Conservation (phyloP, 2,888 invertebrate species). For the Clitarchus hookeri region DNA sequence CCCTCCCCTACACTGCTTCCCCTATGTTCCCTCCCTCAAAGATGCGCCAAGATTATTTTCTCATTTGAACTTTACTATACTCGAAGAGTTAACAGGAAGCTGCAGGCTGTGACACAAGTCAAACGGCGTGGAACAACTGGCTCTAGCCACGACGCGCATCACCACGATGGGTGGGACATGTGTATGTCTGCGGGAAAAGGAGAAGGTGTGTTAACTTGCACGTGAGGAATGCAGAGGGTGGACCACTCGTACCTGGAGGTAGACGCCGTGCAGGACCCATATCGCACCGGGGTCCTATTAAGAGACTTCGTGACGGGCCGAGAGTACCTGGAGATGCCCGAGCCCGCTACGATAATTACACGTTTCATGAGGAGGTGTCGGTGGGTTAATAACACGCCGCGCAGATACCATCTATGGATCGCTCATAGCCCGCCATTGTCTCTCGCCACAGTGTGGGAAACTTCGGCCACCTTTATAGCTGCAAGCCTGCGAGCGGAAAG, state of each 20-base stretch:
- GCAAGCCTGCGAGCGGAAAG: neutral
- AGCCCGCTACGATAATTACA: neutral
- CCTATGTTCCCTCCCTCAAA: no score
- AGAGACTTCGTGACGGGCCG: neutral
- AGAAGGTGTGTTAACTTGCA: neutral
- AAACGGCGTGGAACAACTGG: neutral
- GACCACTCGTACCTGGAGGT: neutral
- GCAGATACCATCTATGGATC: neutral
- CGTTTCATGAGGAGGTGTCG: slow-evolving; percentile 7
- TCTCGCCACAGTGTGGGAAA: neutral
- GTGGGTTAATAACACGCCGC: neutral
- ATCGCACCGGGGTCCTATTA: neutral
- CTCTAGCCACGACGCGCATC: neutral
- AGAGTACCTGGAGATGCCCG: neutral
- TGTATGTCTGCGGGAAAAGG: slow-evolving; percentile 25
- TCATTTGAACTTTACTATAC: no score
- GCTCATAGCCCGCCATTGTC: neutral
- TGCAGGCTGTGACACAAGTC: no score
- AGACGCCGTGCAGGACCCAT: neutral
- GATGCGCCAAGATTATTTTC: no score
- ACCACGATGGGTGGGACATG: neutral
- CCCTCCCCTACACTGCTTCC: no score
- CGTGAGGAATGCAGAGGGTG: neutral
- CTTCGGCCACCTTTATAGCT: neutral
- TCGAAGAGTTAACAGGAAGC: no score